phyloP scores from a whole-genome alignment of 2,797 vertebrate species.

The Tiaroga cobitis region DNA sequence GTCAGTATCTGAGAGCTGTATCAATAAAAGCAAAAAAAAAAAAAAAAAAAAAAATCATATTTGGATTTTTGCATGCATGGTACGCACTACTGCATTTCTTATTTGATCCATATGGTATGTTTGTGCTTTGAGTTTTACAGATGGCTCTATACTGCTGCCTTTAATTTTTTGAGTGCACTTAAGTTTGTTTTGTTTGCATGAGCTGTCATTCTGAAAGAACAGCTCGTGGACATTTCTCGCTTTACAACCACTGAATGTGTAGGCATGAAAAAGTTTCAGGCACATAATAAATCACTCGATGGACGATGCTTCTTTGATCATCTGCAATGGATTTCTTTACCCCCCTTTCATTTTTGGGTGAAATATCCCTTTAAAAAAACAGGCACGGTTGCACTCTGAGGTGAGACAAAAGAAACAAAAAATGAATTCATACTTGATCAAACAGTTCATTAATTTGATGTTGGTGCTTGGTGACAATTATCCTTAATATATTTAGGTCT shows the following conservation, averaged over 20 bases:
- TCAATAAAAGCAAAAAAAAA: no score
- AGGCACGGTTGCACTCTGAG: not conserved
- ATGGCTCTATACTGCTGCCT: not conserved
- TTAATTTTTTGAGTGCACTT: not conserved
- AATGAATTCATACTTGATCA: not conserved
- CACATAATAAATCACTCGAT: not conserved
- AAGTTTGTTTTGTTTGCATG: not conserved
- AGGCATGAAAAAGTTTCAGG: not conserved
- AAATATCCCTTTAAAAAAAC: not conserved
- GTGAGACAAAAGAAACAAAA: not conserved
- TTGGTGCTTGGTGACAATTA: not conserved
- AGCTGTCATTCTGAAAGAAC: not conserved
- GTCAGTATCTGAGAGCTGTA: no score
- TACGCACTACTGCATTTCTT: no score
- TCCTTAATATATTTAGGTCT: not conserved
- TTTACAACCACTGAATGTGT: not conserved
- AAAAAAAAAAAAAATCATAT: no score
- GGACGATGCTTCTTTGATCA: no score
- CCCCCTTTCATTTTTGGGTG: no score
- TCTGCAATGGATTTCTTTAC: not conserved
- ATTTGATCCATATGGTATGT: not conserved
- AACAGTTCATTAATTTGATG: not conserved
- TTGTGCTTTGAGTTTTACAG: not conserved
- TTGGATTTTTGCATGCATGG: not conserved
- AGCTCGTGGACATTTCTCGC: not conserved